Base-by-base conservation (phyloP, 1,140 invertebrate species). In the Drosophila baimaii region DNA sequence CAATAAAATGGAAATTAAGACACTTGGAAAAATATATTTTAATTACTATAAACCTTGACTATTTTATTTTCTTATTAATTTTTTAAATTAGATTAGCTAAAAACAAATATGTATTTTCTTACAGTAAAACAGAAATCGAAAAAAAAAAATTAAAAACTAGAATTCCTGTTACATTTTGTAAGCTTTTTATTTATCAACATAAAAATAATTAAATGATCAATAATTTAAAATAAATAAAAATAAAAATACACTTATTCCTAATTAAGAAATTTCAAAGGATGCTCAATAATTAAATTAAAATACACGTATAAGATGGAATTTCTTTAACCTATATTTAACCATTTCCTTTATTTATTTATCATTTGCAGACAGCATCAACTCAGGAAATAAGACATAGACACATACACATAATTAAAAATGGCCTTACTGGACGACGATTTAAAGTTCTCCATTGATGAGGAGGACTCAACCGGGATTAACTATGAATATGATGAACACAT, bases 381-480 rank as follows among this genome's bases (percentile, higher is more conserved):
- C 69, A 72, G 69, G 66, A 52, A 71, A 17, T 71, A 58, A 19
- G 17, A 10, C 15, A 27, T 27, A 46, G 25, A 62, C 15, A 47
- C 21, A 47, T 9, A 39, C 5, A n/a, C n/a, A n/a, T n/a, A n/a
- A 17, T 2, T n/a, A 23, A 54, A 35, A 54, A 35, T n/a, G 35
- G 1, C 35, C 6, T 2, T 7, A 37, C 1, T 7, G 15, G 15
- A n/a, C 35, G 35, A 37, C 15, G 35, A n/a, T 2, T 15, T n/a
- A 7, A 37, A 37, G 15, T 37, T 37, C 12, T 4, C 31, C 2
- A 37, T n/a, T 13, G 15, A n/a, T 15, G n/a, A 8, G 43, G 43
- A 46, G 21, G 21, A 29, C 25, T 29, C 25, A 2, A 1, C n/a
- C 25, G 4, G 17, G 1, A 31, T 51, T 5, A 21, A 21, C 19